These are phyloP conservation scores for Trinectes maculatus DNA, from an alignment of 2,113 vertebrate species.

Conservation along the genomic window DNA sequence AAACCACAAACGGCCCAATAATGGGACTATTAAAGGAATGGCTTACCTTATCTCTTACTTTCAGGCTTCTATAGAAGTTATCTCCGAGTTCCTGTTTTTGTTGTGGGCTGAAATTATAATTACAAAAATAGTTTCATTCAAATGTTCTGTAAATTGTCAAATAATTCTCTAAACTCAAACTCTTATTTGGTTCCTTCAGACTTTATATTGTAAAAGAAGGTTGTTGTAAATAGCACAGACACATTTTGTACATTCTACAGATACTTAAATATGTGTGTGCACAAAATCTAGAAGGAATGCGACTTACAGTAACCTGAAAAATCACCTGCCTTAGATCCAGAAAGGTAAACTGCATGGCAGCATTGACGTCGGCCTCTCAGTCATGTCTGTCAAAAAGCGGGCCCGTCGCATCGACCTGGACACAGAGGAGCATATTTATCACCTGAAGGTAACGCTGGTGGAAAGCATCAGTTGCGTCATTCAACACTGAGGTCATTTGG, in stretches of 20 bases:
- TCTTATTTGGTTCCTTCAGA: background rate
- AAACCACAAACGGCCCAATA: too few relatives aligned
- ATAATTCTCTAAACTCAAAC: background rate
- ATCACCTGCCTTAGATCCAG: constrained; percentile 87
- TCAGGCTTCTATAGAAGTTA: too few relatives aligned
- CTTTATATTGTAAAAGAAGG: background rate
- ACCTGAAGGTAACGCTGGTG: constrained; percentile 89
- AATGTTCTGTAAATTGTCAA: background rate
- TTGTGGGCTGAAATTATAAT: background rate
- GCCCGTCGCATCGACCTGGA: constrained; percentile 97
- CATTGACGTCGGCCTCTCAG: constrained; percentile 97
- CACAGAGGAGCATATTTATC: constrained; percentile 98
- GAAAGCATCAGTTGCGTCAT: too few relatives aligned
- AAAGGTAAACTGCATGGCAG: constrained; percentile 97
- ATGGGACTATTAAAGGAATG: too few relatives aligned
- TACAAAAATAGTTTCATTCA: background rate
- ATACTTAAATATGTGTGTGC: background rate
- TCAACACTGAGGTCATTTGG: background rate
- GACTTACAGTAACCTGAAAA: background rate
- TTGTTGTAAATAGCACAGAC: too few relatives aligned
- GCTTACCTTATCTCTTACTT: too few relatives aligned
- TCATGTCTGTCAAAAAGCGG: constrained; percentile 99
- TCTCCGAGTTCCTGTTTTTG: too few relatives aligned
- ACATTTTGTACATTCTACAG: background rate
- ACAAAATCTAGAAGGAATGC: background rate